phyloP scores from a whole-genome alignment of 2,888 invertebrate genomes.

The Andrena chrysosceles region DNA sequence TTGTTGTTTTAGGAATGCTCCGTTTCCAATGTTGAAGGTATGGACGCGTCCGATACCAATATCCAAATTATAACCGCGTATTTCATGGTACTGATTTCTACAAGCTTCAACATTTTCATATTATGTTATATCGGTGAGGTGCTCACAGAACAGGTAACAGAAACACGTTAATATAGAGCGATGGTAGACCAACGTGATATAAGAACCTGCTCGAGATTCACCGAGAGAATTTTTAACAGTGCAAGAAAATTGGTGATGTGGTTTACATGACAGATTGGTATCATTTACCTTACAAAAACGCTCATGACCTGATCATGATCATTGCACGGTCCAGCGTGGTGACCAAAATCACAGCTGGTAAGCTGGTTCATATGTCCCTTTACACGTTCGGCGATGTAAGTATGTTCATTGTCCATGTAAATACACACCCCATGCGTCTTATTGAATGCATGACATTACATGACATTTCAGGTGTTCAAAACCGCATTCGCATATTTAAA shows the following conservation, averaged over 20 bases:
- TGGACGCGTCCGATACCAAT: not conserved
- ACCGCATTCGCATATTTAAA: conserved; percentile 45
- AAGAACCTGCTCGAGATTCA: not conserved
- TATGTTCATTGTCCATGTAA: conserved; percentile 1
- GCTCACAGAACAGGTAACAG: conserved; percentile 65
- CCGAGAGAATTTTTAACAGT: conserved; percentile 45
- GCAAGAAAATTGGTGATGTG: conserved; percentile 67
- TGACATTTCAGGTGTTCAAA: conserved; percentile 41
- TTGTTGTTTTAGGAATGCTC: too few species aligned
- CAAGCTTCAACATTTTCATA: conserved; percentile 79
- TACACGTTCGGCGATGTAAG: conserved; percentile 71
- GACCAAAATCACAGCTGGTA: conserved; percentile 69
- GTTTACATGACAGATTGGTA: conserved; percentile 73
- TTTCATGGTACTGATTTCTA: conserved; percentile 59
- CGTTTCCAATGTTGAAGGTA: not conserved
- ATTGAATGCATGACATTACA: too few species aligned
- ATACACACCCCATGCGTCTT: not conserved
- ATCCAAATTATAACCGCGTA: conserved; percentile 31
- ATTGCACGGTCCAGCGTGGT: conserved; percentile 67
- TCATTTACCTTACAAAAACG: conserved; percentile 62
- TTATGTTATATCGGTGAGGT: conserved; percentile 76
- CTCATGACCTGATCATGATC: conserved; percentile 57
- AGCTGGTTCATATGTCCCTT: conserved; percentile 67
- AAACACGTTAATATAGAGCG: not conserved
- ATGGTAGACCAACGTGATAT: not conserved